Percentiles rank a stretch among this genome's conserved stretches.
Conservation (phyloP, 1,140 invertebrate species). For the Eriosoma lanigerum region DNA sequence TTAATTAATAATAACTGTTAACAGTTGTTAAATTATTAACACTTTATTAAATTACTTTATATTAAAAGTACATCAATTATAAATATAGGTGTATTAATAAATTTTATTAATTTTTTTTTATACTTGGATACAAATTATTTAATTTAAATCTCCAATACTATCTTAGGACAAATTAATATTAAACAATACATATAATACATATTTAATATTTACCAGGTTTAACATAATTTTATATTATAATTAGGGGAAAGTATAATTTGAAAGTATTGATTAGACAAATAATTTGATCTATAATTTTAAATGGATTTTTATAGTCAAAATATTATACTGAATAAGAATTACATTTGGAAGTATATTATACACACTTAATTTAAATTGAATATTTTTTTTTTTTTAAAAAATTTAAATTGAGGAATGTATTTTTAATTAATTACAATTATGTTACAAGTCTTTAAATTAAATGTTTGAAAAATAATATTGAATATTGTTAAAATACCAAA, state of each 20-base stretch:
- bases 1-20: neutral
- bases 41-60: no score
- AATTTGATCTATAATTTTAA: neutral
- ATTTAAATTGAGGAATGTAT: neutral
- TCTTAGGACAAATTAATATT: neutral
- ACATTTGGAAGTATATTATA: neutral
- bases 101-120: no score
- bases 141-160: no score
- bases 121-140: no score
- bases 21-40: no score
- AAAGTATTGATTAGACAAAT: no score
- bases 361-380: neutral
- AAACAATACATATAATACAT: no score
- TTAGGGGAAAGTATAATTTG: neutral
- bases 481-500: neutral
- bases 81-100: no score
- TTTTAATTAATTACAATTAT: conserved; percentile 1
- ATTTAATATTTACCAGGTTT: no score
- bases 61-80: no score
- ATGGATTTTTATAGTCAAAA: neutral
- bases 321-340: neutral
- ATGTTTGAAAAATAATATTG: neutral
- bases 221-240: no score
- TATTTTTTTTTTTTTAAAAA: neutral
- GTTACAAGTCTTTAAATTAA: neutral